Evolutionary conservation across 2,113 vertebrate species (phyloP).

Genomic region (Mixornis gularis): DNA sequence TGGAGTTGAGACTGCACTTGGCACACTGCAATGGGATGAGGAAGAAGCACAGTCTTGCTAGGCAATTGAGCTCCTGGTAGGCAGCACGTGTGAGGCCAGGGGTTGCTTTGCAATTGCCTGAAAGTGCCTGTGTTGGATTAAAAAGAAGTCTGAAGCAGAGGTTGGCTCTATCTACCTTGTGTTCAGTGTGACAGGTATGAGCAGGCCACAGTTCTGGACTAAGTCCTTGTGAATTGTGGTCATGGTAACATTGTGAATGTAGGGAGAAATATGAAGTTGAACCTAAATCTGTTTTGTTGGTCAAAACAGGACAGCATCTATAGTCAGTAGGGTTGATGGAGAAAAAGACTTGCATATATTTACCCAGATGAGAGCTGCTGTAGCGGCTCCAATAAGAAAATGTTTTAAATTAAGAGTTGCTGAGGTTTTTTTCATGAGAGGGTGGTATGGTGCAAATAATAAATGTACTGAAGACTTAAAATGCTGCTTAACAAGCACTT

Average conservation of each 20-base stretch:
- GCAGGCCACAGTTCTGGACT: not conserved
- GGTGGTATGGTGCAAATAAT: not conserved
- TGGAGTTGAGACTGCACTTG: not conserved
- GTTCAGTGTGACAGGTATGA: not conserved
- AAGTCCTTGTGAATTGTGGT: not conserved
- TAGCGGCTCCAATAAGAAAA: not conserved
- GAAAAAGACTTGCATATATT: not conserved
- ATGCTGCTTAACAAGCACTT: not conserved
- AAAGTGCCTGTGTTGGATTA: not conserved
- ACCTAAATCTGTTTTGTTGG: not conserved
- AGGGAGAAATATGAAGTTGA: not conserved
- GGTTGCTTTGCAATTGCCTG: not conserved
- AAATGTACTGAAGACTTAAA: constrained; percentile 3
- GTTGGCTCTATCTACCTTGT: not conserved
- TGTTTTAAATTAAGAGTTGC: constrained; percentile 21
- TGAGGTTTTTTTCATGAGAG: not conserved
- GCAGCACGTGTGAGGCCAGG: not conserved
- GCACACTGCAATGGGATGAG: not conserved
- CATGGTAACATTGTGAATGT: not conserved
- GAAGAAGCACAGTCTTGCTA: not conserved
- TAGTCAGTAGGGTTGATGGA: not conserved
- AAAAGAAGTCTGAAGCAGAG: not conserved
- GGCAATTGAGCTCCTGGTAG: not conserved
- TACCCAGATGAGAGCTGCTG: not conserved
- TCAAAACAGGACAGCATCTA: not conserved